Percentiles rank a stretch among this genome's conserved stretches.
phyloP scores from a whole-genome alignment of 2,888 invertebrate genomes.

The Neria commutata region DNA sequence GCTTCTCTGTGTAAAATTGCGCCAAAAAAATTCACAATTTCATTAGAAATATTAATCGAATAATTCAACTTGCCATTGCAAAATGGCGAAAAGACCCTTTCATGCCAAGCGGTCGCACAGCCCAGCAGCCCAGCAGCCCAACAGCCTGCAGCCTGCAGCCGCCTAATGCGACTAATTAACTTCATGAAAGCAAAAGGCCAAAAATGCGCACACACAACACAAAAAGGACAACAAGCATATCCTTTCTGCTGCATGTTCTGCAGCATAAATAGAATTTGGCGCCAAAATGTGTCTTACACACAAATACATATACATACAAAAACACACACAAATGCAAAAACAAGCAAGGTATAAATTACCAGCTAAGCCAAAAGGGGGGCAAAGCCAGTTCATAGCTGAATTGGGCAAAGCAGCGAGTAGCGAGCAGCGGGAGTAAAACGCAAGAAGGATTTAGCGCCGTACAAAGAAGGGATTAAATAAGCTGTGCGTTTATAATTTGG shows the following conservation, averaged over 20 bases:
- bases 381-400: background rate
- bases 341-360: background rate
- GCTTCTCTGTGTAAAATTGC: no score
- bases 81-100: no score
- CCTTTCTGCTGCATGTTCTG: no score
- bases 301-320: background rate
- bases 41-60: no score
- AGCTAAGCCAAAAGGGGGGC: no score
- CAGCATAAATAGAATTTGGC: background rate
- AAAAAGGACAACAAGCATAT: no score
- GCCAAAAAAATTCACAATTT: no score
- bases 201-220: background rate
- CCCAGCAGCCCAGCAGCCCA: background rate
- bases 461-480: slow-evolving; percentile 4
- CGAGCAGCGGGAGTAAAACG: no score
- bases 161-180: background rate
- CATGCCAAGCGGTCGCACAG: no score
- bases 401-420: no score
- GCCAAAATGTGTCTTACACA: no score
- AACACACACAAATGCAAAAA: background rate
- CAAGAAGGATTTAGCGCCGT: background rate
- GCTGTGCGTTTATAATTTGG: background rate
- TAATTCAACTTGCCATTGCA: no score
- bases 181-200: background rate
- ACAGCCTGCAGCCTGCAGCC: background rate